phyloP scores from a whole-genome alignment of 2,113 vertebrate genomes.

The Pyxicephalus adspersus region DNA sequence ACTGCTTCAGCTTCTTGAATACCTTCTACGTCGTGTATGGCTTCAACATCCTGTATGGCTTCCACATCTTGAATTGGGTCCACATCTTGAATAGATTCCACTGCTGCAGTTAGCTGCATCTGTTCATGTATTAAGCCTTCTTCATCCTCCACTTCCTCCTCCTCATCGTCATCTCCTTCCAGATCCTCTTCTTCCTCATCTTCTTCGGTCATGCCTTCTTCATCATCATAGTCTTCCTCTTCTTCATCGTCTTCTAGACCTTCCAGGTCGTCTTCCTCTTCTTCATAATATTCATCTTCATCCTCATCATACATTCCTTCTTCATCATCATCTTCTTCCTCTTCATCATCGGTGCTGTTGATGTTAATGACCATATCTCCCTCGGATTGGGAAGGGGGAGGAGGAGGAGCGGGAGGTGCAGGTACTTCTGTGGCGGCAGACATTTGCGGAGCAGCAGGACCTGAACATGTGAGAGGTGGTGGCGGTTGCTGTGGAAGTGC shows the following conservation, averaged over 20 bases:
- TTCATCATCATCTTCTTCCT: constrained; percentile 64
- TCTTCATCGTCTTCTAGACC: constrained; percentile 76
- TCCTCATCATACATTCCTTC: constrained; percentile 59
- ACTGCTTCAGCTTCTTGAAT: too few relatives aligned
- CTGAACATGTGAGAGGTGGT: constrained; percentile 2
- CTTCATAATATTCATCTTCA: constrained; percentile 41
- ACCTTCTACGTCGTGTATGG: too few relatives aligned
- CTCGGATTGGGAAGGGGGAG: constrained; percentile 58
- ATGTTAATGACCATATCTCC: constrained; percentile 87
- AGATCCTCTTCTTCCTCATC: constrained; percentile 75
- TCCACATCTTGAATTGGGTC: too few relatives aligned
- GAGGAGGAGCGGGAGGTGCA: constrained; percentile 31
- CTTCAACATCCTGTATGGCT: too few relatives aligned
- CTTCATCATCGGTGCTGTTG: constrained; percentile 87
- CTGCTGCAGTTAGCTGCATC: constrained; percentile 58
- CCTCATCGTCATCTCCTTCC: constrained; percentile 73
- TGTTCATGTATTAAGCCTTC: constrained; percentile 58
- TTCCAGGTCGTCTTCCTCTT: constrained; percentile 62
- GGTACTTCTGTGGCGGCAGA: constrained; percentile 60
- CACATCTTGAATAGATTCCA: not conserved
- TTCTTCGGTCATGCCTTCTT: constrained; percentile 77
- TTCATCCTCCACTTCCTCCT: constrained; percentile 76
- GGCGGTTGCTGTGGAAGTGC: constrained; percentile 37
- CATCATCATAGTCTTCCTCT: constrained; percentile 77
- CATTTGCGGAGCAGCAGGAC: constrained; percentile 47